phyloP scores from a whole-genome alignment of 2,113 vertebrate genomes.

The Charina bottae region DNA sequence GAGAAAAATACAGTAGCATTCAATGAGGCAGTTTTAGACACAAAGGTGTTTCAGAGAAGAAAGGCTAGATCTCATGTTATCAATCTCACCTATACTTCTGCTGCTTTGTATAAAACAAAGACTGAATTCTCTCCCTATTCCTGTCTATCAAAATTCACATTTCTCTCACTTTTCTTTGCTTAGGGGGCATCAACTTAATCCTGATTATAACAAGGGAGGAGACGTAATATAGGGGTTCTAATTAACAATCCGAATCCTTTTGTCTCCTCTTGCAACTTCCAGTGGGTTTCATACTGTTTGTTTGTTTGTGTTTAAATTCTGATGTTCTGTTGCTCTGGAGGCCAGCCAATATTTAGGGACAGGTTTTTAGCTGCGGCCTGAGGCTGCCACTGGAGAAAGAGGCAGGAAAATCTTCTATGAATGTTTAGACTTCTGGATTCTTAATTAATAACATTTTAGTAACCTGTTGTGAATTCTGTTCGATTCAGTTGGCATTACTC shows the following conservation, averaged over 20 bases:
- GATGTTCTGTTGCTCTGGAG: neutral
- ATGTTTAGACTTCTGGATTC: neutral
- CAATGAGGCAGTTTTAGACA: neutral
- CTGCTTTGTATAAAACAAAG: neutral
- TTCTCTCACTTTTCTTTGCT: neutral
- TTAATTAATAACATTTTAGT: neutral
- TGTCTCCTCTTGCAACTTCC: neutral
- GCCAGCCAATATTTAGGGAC: no score
- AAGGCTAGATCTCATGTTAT: neutral
- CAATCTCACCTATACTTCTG: neutral
- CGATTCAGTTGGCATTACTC: neutral
- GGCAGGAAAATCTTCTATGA: neutral
- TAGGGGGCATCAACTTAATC: neutral
- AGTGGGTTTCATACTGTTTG: neutral
- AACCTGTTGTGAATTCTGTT: neutral
- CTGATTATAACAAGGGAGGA: neutral
- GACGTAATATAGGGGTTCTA: neutral
- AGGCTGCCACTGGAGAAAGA: neutral
- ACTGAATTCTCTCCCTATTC: neutral
- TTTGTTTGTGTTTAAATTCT: neutral
- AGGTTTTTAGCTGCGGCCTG: neutral
- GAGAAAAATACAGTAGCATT: neutral
- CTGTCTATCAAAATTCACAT: neutral
- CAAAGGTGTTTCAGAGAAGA: neutral
- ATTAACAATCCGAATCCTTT: neutral